Conservation (phyloP, 23 tunicate species). For the Styela clava region DNA sequence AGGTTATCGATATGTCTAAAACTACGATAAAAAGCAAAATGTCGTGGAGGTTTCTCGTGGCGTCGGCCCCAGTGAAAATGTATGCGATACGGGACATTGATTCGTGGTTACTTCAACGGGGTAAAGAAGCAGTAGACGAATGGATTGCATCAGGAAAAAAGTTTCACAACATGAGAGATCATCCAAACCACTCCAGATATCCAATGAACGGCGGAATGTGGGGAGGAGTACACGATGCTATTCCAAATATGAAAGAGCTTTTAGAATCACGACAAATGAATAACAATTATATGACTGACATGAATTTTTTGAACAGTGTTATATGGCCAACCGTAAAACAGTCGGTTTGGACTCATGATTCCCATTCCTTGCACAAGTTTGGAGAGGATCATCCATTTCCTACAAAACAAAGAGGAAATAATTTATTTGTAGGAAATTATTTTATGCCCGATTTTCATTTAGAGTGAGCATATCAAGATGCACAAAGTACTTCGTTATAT, state of each 20-base stretch:
- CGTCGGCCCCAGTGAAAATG: slow-evolving; percentile 20
- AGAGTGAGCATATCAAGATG: background rate
- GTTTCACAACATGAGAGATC: background rate
- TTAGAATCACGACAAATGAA: background rate
- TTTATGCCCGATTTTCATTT: background rate
- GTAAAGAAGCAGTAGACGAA: background rate
- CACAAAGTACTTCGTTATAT: too few species aligned
- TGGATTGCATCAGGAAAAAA: slow-evolving; percentile 1
- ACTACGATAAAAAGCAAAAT: background rate
- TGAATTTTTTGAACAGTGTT: background rate
- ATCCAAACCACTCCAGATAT: background rate
- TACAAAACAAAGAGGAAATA: background rate
- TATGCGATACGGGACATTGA: slow-evolving; percentile 1
- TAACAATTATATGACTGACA: background rate
- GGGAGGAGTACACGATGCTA: background rate
- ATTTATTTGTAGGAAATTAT: slow-evolving; percentile 4
- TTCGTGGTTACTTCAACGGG: background rate
- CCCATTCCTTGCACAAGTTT: background rate
- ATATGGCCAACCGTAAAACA: background rate
- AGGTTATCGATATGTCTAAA: background rate
- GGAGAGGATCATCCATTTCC: slow-evolving; percentile 10
- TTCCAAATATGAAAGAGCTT: background rate
- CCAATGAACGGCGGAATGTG: slow-evolving; percentile 13
- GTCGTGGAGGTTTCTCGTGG: slow-evolving; percentile 16
- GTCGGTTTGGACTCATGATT: slow-evolving; percentile 1